A percentile compares a stretch with the other conserved stretches of the same genome.
These are phyloP conservation scores for Danio rerio DNA, from an alignment of 2,113 vertebrate species.

Conservation along the genomic window DNA sequence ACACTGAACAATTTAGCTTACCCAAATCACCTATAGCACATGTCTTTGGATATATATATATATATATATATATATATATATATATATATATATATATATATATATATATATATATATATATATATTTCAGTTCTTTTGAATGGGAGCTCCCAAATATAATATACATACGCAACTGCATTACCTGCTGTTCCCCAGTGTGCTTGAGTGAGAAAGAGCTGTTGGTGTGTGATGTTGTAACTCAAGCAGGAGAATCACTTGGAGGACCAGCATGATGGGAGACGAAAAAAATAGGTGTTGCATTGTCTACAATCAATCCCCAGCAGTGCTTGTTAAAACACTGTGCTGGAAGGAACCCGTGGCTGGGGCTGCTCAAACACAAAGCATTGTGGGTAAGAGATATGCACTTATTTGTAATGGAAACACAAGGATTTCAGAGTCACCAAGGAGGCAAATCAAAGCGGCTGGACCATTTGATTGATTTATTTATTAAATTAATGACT, in stretches of 20 bases:
- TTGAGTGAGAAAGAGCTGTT: neutral
- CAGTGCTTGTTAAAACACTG: neutral
- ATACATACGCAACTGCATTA: no score
- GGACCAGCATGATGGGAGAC: neutral
- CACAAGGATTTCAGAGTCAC: neutral
- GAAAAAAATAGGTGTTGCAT: neutral
- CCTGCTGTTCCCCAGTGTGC: no score
- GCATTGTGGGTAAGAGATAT: neutral
- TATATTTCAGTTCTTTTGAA: no score
- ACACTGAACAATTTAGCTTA: no score
- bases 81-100: no score
- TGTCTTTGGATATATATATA: no score
- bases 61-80: no score
- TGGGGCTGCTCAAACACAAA: conserved; percentile 2
- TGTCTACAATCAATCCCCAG: conserved; percentile 10
- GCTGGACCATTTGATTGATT: neutral
- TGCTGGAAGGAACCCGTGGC: neutral
- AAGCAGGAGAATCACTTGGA: neutral
- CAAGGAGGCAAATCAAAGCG: neutral
- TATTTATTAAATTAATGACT: neutral
- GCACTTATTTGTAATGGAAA: neutral
- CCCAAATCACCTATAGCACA: no score
- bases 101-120: no score
- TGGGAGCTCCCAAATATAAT: no score
- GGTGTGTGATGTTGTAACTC: neutral